phyloP scores from a whole-genome alignment of 2,113 vertebrate species.

The Otolemur garnettii region DNA sequence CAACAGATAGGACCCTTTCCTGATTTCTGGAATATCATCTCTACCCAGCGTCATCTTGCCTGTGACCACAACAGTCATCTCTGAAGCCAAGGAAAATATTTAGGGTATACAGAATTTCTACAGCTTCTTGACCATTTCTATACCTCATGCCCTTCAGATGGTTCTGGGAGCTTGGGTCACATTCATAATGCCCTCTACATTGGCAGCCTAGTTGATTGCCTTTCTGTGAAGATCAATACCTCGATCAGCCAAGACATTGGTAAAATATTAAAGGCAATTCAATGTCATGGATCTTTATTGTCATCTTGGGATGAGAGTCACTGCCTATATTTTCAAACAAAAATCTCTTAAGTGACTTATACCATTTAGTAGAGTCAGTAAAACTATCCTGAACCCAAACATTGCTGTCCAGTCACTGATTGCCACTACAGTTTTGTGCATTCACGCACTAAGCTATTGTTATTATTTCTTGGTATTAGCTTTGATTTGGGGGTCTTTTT shows the following conservation, averaged over 20 bases:
- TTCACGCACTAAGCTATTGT: neutral
- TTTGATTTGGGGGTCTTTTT: constrained; percentile 48
- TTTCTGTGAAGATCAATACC: neutral
- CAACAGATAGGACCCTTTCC: constrained; percentile 18
- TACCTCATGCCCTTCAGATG: neutral
- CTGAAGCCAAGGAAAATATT: constrained; percentile 34
- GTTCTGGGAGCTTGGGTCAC: neutral
- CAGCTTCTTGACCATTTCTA: constrained; percentile 19
- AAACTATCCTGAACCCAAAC: neutral
- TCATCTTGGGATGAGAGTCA: neutral
- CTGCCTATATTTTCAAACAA: neutral
- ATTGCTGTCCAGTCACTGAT: neutral
- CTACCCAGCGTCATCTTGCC: neutral
- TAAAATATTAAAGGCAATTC: constrained; percentile 35
- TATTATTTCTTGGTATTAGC: neutral
- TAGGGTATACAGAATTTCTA: neutral
- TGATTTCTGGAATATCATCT: neutral
- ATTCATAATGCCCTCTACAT: neutral
- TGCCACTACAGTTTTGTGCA: neutral
- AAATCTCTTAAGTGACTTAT: neutral
- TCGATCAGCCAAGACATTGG: neutral
- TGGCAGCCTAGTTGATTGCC: neutral
- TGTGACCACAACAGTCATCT: neutral
- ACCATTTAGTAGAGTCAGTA: constrained; percentile 7
- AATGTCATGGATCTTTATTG: neutral